These are phyloP conservation scores for Matsumurasca onukii DNA, from an alignment of 1,140 invertebrate genomes.

Conservation along the genomic window DNA sequence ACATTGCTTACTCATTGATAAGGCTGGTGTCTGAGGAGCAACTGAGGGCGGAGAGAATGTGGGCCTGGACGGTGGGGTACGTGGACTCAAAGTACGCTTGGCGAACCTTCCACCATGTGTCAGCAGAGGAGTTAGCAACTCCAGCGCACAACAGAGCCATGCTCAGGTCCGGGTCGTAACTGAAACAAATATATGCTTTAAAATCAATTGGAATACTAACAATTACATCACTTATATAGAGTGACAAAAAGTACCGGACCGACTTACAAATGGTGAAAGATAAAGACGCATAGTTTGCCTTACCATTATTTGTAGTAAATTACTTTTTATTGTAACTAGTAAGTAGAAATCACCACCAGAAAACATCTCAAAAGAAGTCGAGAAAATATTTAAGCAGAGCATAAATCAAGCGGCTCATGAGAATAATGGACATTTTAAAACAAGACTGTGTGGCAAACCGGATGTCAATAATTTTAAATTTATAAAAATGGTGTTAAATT, in stretches of 20 bases:
- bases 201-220: neutral
- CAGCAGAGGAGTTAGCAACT: neutral
- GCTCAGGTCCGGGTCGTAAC: conserved; percentile 28
- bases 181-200: conserved; percentile 7
- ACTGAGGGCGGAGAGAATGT: conserved; percentile 14
- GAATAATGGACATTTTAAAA: too few species aligned
- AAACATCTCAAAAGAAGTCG: too few species aligned
- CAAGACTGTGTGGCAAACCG: too few species aligned
- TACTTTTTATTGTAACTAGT: too few species aligned
- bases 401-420: too few species aligned
- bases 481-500: too few species aligned
- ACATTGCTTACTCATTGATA: conserved; percentile 29
- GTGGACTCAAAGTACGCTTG: neutral
- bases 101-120: conserved; percentile 8
- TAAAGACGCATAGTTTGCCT: too few species aligned
- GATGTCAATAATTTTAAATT: too few species aligned
- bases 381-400: too few species aligned
- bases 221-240: neutral
- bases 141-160: conserved; percentile 30
- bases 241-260: neutral
- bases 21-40: conserved; percentile 14
- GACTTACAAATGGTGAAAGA: too few species aligned
- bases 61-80: conserved; percentile 2
- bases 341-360: too few species aligned
- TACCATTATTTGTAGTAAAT: too few species aligned